These are phyloP conservation scores for Oasisia sp. DNA, from an alignment of 2,888 invertebrate genomes.

Conservation along the genomic window DNA sequence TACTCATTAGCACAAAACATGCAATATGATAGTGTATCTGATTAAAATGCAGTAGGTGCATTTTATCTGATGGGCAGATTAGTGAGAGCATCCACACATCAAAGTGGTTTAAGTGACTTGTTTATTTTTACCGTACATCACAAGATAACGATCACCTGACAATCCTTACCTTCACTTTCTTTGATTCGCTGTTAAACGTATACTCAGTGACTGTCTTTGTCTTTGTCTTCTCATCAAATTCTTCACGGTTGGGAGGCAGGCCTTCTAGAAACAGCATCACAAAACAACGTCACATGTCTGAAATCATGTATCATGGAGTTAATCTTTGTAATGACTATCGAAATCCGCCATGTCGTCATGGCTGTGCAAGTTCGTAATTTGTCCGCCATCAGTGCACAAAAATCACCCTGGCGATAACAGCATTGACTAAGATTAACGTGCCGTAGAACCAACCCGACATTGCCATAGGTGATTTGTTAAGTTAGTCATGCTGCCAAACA, in stretches of 20 bases:
- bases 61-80: neutral
- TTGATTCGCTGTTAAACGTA: constrained; percentile 89
- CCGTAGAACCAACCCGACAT: too few relatives aligned
- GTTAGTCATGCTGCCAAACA: too few relatives aligned
- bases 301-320: too few relatives aligned
- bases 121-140: neutral
- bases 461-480: too few relatives aligned
- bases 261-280: constrained; percentile 45
- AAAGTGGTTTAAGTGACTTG: too few relatives aligned
- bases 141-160: neutral
- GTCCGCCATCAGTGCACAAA: too few relatives aligned
- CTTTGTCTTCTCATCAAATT: constrained; percentile 78
- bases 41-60: neutral
- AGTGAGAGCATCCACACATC: neutral
- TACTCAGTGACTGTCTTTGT: constrained; percentile 93
- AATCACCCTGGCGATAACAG: too few relatives aligned
- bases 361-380: too few relatives aligned
- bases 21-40: neutral
- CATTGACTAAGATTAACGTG: too few relatives aligned
- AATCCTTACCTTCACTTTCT: constrained; percentile 75
- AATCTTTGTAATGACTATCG: too few relatives aligned
- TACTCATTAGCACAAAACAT: neutral
- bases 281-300: too few relatives aligned
- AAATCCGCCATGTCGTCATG: too few relatives aligned
- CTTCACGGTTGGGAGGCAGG: constrained; percentile 65